Evolutionary conservation across 2,113 vertebrate genomes (phyloP).

Genomic region (Paracanthobrama guichenoti): DNA sequence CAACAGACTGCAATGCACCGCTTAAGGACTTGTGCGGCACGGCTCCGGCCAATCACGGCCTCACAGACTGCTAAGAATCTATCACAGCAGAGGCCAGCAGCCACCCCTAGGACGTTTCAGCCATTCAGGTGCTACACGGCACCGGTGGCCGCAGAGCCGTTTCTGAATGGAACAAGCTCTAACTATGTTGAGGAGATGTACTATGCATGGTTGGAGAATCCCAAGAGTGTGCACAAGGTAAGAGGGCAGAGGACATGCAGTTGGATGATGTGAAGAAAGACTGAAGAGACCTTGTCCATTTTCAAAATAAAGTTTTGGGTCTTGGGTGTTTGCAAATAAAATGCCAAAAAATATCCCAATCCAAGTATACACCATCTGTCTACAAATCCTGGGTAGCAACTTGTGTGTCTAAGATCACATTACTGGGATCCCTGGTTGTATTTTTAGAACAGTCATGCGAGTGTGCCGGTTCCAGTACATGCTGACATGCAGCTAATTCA

Average conservation of each 20-base stretch:
- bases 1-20: constrained; percentile 88
- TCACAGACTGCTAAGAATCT: constrained; percentile 57
- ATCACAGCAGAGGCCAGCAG: constrained; percentile 71
- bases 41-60: constrained; percentile 80
- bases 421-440: constrained; percentile 36
- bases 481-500: not conserved
- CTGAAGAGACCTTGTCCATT: not conserved
- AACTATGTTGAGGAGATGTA: constrained; percentile 99
- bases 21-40: constrained; percentile 98
- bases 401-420: constrained; percentile 48
- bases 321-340: not conserved
- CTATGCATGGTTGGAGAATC: constrained; percentile 96
- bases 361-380: not conserved
- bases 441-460: constrained; percentile 44
- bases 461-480: not conserved
- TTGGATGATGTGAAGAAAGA: not conserved
- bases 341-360: not conserved
- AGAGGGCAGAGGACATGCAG: constrained; percentile 59
- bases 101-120: constrained; percentile 87
- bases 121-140: constrained; percentile 87
- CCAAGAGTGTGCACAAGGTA: constrained; percentile 99
- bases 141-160: constrained; percentile 93
- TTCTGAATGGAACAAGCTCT: constrained; percentile 96
- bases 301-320: not conserved
- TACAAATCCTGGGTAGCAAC: not conserved